phyloP scores from a whole-genome alignment of 2,888 invertebrate genomes.

The Uropetala carovei region DNA sequence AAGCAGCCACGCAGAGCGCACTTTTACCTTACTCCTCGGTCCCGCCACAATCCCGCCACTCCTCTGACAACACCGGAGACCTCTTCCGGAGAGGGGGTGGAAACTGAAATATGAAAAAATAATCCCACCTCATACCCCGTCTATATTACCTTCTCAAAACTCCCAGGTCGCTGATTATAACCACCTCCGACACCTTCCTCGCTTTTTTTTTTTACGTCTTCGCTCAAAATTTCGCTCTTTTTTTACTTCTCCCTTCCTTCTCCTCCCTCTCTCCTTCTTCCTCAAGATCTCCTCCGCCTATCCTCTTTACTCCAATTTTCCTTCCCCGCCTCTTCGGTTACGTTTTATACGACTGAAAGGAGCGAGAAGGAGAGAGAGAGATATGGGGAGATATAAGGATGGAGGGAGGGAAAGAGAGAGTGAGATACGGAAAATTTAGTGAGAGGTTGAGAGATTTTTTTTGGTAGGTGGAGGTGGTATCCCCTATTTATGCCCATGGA shows the following conservation, averaged over 20 bases:
- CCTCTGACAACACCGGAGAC: not conserved
- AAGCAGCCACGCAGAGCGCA: conserved; percentile 22
- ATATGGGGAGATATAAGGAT: not conserved
- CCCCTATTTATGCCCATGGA: not conserved
- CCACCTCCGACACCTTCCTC: conserved; percentile 23
- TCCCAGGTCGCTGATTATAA: conserved; percentile 43
- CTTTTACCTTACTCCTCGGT: not conserved
- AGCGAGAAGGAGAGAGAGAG: not conserved
- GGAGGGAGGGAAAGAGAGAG: not conserved
- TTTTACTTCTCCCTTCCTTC: not conserved
- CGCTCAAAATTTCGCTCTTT: not conserved
- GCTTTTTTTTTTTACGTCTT: not conserved
- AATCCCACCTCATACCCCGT: not conserved
- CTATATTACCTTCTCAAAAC: conserved; percentile 16
- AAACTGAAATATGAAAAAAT: conserved; percentile 32
- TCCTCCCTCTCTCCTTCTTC: not conserved
- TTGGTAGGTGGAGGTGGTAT: not conserved
- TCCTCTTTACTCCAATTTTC: not conserved
- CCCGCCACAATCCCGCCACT: not conserved
- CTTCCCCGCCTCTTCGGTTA: not conserved
- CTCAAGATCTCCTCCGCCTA: not conserved
- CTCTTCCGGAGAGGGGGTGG: not conserved
- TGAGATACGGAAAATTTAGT: not conserved
- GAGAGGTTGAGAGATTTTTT: not conserved
- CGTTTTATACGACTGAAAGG: not conserved